Base-by-base conservation (phyloP, 2,888 invertebrate genomes). In the Cryptus viduatorius region DNA sequence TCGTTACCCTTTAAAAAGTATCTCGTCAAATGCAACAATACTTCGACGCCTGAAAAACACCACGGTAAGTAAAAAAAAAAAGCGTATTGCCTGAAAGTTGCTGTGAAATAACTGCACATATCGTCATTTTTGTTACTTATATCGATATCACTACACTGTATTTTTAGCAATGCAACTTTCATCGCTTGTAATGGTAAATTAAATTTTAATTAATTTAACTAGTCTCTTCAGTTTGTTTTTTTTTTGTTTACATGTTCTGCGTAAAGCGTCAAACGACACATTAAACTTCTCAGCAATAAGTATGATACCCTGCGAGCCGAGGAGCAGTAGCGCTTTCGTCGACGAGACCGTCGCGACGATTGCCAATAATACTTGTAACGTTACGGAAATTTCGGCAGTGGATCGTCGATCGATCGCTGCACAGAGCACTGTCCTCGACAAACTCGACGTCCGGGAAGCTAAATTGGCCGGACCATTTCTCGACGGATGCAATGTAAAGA, bases 401-500 rank as follows among this genome's bases (percentile, higher is more conserved):
- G 82, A 79, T 80, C 73, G 76, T 61, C 83, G 84, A n/a, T 59
- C 50, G n/a, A 3, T 73, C 37, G 75, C 84, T 16, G 88, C 88
- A 31, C 91, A 92, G 78, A 87, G 89, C 85, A 56, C 82, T 16
- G 72, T 81, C 29, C 48, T 92, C 14, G 90, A 90, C 0, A 90
- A 80, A 77, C 94, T 97, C 59, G 96, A 97, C 88, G 94, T 97
- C 86, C 95, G 95, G 78, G 94, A 95, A 81, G 96, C 96, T 1
- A 96, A 96, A 91, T 95, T 95, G 91, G 96, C 96, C 85, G 98
- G 98, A 46, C 95, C 96, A 82, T 98, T 98, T 92, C 95, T 98
- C 79, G 98, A 98, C 94, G 98, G 98, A 69, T 98, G 98, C 92
- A 97, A 96, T 94, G 97, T 97, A 93, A 94, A 94, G 82, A 68